phyloP scores from a whole-genome alignment of 2,797 vertebrate species.

The Catharus ustulatus region DNA sequence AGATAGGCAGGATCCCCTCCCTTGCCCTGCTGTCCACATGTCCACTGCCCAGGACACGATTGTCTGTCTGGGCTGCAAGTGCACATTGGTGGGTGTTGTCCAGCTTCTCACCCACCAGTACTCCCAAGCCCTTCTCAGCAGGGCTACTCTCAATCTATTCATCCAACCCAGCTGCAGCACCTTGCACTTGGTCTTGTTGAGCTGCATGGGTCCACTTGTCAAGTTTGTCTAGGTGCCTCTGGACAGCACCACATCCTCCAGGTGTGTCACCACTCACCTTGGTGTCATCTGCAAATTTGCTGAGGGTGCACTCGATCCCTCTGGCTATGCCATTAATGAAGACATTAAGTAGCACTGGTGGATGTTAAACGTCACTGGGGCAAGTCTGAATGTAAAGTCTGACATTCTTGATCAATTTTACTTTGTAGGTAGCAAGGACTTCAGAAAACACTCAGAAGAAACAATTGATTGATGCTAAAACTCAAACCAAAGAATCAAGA shows the following conservation, averaged over 20 bases:
- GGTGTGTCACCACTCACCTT: accelerated
- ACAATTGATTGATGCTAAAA: constrained; percentile 74
- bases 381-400: background rate
- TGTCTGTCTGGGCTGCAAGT: background rate
- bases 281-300: background rate
- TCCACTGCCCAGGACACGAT: accelerated
- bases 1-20: background rate
- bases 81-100: accelerated
- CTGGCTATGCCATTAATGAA: background rate
- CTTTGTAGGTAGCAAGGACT: constrained; percentile 63
- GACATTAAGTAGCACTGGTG: background rate
- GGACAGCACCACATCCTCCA: background rate
- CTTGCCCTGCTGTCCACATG: accelerated
- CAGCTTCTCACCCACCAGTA: background rate
- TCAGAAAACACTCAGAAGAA: constrained; percentile 77
- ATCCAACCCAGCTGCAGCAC: background rate
- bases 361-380: background rate
- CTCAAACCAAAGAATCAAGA: constrained; percentile 60
- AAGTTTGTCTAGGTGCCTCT: background rate
- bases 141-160: background rate
- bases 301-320: accelerated
- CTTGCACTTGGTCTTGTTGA: background rate
- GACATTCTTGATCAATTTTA: constrained; percentile 21
- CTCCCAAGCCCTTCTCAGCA: background rate
- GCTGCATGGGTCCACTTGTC: background rate